Evolutionary conservation across 2,888 invertebrate species (phyloP).

Genomic region (Pachydiplax longipennis): DNA sequence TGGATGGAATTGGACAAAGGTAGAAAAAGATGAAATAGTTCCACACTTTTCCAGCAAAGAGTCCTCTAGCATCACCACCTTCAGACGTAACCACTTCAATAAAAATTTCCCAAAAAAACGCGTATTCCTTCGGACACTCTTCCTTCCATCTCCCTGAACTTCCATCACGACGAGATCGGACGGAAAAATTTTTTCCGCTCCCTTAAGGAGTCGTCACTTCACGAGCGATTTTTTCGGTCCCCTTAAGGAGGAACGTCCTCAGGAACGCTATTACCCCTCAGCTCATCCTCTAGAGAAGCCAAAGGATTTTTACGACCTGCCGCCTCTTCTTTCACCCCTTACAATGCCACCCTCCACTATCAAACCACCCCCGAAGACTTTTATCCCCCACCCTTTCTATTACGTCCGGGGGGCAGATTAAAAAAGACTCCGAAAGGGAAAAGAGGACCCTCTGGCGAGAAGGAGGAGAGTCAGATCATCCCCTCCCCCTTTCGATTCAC

Average conservation of each 20-base stretch:
- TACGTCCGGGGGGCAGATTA: slow-evolving; percentile 5
- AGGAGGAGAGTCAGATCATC: not conserved
- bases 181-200: not conserved
- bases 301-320: slow-evolving; percentile 27
- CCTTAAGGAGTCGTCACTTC: not conserved
- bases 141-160: not conserved
- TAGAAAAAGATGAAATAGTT: too few relatives aligned
- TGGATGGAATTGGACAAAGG: too few relatives aligned
- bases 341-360: not conserved
- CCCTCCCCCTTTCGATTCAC: not conserved
- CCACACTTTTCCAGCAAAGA: too few relatives aligned
- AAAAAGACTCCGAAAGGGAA: slow-evolving; percentile 6
- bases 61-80: too few relatives aligned
- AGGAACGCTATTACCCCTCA: slow-evolving; percentile 5
- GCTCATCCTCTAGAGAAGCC: not conserved
- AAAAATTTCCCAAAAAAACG: too few relatives aligned
- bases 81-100: too few relatives aligned
- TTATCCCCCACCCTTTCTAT: not conserved
- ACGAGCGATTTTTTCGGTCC: not conserved
- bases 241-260: not conserved
- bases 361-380: not conserved
- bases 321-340: not conserved
- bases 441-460: not conserved
- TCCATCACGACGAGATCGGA: not conserved
- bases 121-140: not conserved